These are phyloP conservation scores for Ganaspis brasiliensis DNA, from an alignment of 2,888 invertebrate species.

Conservation along the genomic window DNA sequence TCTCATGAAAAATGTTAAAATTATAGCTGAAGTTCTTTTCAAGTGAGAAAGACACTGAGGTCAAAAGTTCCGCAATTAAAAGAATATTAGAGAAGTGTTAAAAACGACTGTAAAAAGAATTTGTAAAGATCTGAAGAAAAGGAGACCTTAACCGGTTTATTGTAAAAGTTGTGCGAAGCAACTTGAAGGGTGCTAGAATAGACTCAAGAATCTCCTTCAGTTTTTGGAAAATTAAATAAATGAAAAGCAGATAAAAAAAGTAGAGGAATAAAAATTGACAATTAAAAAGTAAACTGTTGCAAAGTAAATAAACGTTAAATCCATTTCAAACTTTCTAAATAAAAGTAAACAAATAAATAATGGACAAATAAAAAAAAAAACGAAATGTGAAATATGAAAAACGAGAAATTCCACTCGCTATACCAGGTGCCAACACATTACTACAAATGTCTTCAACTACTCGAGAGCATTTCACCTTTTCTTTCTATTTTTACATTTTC, in stretches of 20 bases:
- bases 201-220: not conserved
- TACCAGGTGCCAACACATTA: too few species aligned
- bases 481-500: not conserved
- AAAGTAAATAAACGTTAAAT: too few species aligned
- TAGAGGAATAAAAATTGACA: not conserved
- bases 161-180: too few species aligned
- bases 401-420: too few species aligned
- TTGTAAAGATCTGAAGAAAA: not conserved
- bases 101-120: not conserved
- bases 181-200: too few species aligned
- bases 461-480: too few species aligned
- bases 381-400: too few species aligned
- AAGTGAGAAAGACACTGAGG: not conserved
- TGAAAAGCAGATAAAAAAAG: not conserved
- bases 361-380: not conserved
- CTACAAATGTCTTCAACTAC: too few species aligned
- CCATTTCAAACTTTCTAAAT: too few species aligned
- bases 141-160: too few species aligned
- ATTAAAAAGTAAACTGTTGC: too few species aligned
- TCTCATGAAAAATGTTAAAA: not conserved
- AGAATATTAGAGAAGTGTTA: not conserved
- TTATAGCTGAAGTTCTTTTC: not conserved
- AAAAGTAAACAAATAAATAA: not conserved
- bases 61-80: constrained; percentile 10
- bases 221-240: not conserved